Evolutionary conservation across 2,113 vertebrate species (phyloP), one percentile per base, ranked within the genome.

Genomic region (Xyliphius kryptos): DNA sequence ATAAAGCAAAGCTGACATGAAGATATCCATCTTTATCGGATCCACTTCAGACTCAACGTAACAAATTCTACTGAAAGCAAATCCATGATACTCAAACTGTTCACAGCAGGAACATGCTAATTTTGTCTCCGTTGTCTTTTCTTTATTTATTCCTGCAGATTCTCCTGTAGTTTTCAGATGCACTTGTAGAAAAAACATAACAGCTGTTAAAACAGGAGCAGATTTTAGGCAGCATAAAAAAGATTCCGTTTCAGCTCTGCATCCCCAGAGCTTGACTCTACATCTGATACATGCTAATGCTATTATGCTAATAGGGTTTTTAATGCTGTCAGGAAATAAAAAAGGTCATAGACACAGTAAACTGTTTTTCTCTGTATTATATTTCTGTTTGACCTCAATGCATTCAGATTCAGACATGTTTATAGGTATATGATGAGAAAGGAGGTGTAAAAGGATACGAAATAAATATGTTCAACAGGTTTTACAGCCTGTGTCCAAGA

Each of bases 211-310:
- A 67, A 76, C 67, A 66, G 64, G 59, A 48, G 62, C 41, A 46
- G 43, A 36, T 50, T 70, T 68, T 32, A 49, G n/a, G 9, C 67
- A 67, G 57, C 66, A 61, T 16, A 19, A 54, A 22, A 41, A 22
- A 69, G 50, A 66, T 71, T 67, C 20, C 51, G 57, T 74, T 56
- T 67, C 54, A 73, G 74, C 74, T 81, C 73, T 58, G 62, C 47
- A 70, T 77, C 74, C 60, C 60, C 40, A 58, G 49, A 41, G 20
- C 54, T 53, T 73, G 79, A 79, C 79, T 71, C 75, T 76, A 71
- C 56, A 50, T 60, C 68, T 76, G 73, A 80, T 78, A 75, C 69
- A 72, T 76, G 70, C 63, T 77, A 79, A 81, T 79, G 71, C 72
- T 51, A 10, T 47, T 53, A 73, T 69, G 71, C 59, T 59, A 56